A percentile compares a stretch with the other conserved stretches of the same genome.
Conservation (phyloP, 37 sponge, comb jelly and placozoan species). For the Chondrilla cf. caribensis region DNA sequence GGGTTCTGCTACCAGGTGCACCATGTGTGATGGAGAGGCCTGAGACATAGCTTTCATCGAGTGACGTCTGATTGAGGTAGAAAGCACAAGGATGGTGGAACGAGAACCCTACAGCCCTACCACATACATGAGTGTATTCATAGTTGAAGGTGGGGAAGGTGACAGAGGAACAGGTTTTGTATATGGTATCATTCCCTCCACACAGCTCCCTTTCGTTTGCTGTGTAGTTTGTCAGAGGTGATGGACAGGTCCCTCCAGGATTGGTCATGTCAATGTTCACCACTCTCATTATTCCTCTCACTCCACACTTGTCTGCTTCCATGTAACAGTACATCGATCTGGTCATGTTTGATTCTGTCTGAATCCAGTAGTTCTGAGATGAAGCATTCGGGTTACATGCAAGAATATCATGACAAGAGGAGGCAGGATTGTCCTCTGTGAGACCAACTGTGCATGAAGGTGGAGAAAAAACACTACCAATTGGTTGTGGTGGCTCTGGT, state of each 20-base stretch:
- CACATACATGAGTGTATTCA: slow-evolving; percentile 14
- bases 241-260: neutral
- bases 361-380: neutral
- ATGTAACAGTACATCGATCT: neutral
- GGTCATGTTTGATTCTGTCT: neutral
- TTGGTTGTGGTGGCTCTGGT: neutral
- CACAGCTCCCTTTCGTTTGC: neutral
- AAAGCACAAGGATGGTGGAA: neutral
- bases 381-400: neutral
- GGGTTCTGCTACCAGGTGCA: neutral
- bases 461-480: neutral
- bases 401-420: neutral
- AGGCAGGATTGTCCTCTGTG: neutral
- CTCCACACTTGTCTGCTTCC: neutral
- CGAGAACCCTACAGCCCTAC: neutral
- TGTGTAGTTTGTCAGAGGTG: neutral
- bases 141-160: neutral
- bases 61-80: neutral
- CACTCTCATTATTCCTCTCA: neutral
- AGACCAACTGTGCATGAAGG: neutral
- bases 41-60: neutral
- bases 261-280: slow-evolving; percentile 20
- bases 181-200: neutral
- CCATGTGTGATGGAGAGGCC: slow-evolving; percentile 25
- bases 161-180: neutral